Evolutionary conservation across 2,113 vertebrate genomes (phyloP).

Genomic region (Sporophila hypoxantha): DNA sequence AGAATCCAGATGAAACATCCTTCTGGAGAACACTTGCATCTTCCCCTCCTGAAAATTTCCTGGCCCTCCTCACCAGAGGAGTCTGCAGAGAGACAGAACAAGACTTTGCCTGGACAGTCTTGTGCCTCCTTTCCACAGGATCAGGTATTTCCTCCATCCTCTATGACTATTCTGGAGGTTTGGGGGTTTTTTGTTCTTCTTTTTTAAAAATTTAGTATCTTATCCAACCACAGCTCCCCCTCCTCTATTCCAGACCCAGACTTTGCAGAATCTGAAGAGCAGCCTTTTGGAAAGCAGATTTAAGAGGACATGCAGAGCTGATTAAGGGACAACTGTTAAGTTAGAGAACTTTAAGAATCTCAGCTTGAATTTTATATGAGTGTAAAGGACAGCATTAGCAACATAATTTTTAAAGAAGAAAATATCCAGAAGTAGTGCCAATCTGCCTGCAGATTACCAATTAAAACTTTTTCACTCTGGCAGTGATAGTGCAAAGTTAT

Average conservation of each 20-base stretch:
- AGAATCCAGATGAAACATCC: neutral
- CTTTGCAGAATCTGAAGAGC: neutral
- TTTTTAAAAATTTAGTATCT: neutral
- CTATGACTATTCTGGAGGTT: rapidly evolving
- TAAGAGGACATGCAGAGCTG: neutral
- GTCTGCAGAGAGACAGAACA: neutral
- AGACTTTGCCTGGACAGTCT: neutral
- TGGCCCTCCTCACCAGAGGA: neutral
- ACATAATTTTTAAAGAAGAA: neutral
- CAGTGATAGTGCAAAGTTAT: neutral
- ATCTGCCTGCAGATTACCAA: neutral
- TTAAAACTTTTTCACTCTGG: neutral
- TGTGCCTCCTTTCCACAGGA: neutral
- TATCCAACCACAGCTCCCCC: neutral
- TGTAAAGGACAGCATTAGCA: neutral
- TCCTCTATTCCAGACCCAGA: neutral
- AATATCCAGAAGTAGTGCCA: neutral
- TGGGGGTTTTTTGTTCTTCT: neutral
- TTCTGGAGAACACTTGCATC: neutral
- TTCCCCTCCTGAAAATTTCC: neutral
- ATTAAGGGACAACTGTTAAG: neutral
- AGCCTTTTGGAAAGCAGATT: neutral
- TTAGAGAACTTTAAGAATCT: neutral
- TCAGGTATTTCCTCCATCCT: neutral
- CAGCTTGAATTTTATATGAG: neutral